Evolutionary conservation across 2,888 invertebrate species (phyloP).

Genomic region (Rotaria socialis): DNA sequence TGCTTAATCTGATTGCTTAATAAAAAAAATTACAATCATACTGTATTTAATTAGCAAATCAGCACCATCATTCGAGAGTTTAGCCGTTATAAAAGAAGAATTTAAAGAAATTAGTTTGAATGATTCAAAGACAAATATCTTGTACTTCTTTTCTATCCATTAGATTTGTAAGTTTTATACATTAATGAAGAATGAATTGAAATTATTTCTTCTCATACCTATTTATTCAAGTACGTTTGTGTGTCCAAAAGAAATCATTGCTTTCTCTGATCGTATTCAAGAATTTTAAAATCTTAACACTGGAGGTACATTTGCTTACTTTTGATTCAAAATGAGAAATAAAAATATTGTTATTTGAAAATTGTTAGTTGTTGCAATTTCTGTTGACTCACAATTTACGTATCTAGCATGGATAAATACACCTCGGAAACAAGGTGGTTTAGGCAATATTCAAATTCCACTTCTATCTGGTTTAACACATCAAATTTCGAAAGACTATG

Average conservation of each 20-base stretch:
- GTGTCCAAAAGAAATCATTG: slow-evolving; percentile 89
- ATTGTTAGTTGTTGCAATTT: slow-evolving; percentile 40
- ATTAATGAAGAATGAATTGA: not conserved
- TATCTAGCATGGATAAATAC: slow-evolving; percentile 68
- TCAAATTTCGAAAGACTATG: slow-evolving; percentile 84
- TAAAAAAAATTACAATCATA: no score
- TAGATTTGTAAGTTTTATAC: slow-evolving; percentile 1
- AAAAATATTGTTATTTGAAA: no score
- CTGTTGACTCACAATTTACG: slow-evolving; percentile 44
- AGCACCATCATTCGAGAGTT: not conserved
- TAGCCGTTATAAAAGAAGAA: not conserved
- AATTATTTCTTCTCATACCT: not conserved
- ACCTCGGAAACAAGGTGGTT: slow-evolving; percentile 80
- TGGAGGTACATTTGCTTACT: slow-evolving; percentile 58
- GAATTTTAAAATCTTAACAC: slow-evolving; percentile 72
- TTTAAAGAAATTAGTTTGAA: not conserved
- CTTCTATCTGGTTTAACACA: slow-evolving; percentile 82
- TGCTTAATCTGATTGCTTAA: not conserved
- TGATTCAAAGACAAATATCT: slow-evolving; percentile 32
- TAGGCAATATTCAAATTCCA: slow-evolving; percentile 83
- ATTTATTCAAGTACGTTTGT: slow-evolving; percentile 67
- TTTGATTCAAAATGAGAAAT: not conserved
- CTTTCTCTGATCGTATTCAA: slow-evolving; percentile 74
- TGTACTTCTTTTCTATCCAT: slow-evolving; percentile 25
- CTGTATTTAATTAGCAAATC: not conserved